Evolutionary conservation across 2,888 invertebrate genomes (phyloP).

Genomic region (Minunthozetes semirufus): DNA sequence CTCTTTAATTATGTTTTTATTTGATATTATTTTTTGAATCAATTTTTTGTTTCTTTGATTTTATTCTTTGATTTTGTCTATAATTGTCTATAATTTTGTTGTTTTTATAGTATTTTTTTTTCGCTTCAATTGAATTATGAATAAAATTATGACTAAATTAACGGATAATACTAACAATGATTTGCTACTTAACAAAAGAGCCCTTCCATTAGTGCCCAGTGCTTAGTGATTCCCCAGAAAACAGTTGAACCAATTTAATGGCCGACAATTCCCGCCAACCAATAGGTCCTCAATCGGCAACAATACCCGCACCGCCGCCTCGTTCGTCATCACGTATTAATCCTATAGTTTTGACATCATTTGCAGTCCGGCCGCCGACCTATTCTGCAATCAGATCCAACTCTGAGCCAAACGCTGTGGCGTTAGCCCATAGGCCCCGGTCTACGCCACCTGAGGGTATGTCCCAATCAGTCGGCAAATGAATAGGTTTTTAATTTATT

Average conservation of each 20-base stretch:
- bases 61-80: background rate
- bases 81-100: background rate
- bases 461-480: background rate
- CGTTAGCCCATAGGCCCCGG: conserved; percentile 52
- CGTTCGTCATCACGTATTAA: conserved; percentile 37
- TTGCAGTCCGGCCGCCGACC: conserved; percentile 63
- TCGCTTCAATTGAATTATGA: too few relatives aligned
- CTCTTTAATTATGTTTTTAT: background rate
- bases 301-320: conserved; percentile 37
- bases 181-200: background rate
- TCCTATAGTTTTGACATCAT: conserved; percentile 32
- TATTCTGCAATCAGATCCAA: conserved; percentile 58
- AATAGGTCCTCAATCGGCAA: conserved; percentile 42
- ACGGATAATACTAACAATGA: background rate
- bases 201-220: background rate
- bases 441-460: conserved; percentile 37
- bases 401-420: conserved; percentile 55
- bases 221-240: background rate
- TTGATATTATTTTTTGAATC: background rate
- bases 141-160: too few relatives aligned
- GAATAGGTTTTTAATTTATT: background rate
- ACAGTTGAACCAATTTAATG: conserved; percentile 24
- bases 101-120: too few relatives aligned
- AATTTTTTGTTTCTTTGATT: background rate
- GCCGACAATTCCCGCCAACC: conserved; percentile 25